Evolutionary conservation across 2,113 vertebrate genomes (phyloP).

Genomic region (Pomatorhinus ruficollis): DNA sequence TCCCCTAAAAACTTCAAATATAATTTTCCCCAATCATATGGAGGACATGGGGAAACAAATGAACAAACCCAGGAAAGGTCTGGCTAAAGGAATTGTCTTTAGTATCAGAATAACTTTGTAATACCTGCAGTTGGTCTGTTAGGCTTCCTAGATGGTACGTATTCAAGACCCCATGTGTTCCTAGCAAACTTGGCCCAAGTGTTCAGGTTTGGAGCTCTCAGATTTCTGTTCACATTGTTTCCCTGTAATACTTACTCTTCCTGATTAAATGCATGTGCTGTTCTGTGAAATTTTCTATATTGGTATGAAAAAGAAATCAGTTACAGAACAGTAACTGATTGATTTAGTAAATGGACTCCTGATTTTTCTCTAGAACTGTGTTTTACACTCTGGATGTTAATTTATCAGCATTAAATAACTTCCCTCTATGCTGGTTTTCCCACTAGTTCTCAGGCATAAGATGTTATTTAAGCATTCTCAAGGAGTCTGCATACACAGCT

Average conservation of each 20-base stretch:
- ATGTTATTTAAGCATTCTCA: neutral
- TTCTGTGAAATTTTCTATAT: neutral
- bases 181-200: neutral
- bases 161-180: neutral
- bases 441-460: neutral
- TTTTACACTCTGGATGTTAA: neutral
- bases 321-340: neutral
- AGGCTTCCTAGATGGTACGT: neutral
- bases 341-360: neutral
- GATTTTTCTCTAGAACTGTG: neutral
- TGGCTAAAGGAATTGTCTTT: neutral
- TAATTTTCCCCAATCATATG: accelerated
- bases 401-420: neutral
- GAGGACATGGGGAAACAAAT: neutral
- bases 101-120: neutral
- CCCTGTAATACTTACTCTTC: neutral
- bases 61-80: neutral
- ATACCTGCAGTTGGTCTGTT: neutral
- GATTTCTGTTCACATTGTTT: neutral
- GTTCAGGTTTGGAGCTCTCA: neutral
- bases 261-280: neutral
- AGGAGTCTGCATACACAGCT: neutral
- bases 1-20: neutral
- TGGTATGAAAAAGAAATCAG: neutral
- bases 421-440: neutral